These are phyloP conservation scores for Acrossocheilus wenchowensis DNA, from an alignment of 2,797 vertebrate species.

Conservation along the genomic window DNA sequence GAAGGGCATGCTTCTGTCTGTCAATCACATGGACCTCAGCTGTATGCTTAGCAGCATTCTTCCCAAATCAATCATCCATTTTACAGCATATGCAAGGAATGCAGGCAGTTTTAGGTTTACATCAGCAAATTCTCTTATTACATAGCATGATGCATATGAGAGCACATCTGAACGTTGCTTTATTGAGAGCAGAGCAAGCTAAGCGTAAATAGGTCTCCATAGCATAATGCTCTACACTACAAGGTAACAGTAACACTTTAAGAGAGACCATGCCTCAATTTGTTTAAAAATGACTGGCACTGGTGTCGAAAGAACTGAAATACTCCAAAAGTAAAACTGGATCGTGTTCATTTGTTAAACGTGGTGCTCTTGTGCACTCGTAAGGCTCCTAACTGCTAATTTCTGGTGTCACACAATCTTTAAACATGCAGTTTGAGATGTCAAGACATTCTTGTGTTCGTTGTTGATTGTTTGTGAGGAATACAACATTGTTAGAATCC, in stretches of 20 bases:
- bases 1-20: slow-evolving; percentile 32
- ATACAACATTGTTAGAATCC: slow-evolving; percentile 22
- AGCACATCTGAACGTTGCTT: slow-evolving; percentile 32
- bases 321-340: slow-evolving; percentile 1
- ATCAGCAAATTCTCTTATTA: slow-evolving; percentile 43
- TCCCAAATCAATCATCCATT: slow-evolving; percentile 18
- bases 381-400: slow-evolving; percentile 1
- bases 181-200: slow-evolving; percentile 29
- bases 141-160: slow-evolving; percentile 41
- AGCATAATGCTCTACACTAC: slow-evolving; percentile 42
- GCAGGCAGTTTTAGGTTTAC: slow-evolving; percentile 47
- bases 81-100: slow-evolving; percentile 33
- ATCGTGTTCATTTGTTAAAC: slow-evolving; percentile 27
- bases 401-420: slow-evolving; percentile 9
- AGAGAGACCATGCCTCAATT: slow-evolving; percentile 29
- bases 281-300: neutral
- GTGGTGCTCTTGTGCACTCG: slow-evolving; percentile 22
- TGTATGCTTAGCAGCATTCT: slow-evolving; percentile 49
- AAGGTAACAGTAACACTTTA: slow-evolving; percentile 41
- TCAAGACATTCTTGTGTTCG: neutral
- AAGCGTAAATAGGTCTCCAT: slow-evolving; percentile 8
- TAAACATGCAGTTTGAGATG: slow-evolving; percentile 6
- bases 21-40: slow-evolving; percentile 17
- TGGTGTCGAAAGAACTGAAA: slow-evolving; percentile 5
- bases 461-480: slow-evolving; percentile 17